Conservation (phyloP, 2,888 invertebrate species). For the Podotricha telesiphe region DNA sequence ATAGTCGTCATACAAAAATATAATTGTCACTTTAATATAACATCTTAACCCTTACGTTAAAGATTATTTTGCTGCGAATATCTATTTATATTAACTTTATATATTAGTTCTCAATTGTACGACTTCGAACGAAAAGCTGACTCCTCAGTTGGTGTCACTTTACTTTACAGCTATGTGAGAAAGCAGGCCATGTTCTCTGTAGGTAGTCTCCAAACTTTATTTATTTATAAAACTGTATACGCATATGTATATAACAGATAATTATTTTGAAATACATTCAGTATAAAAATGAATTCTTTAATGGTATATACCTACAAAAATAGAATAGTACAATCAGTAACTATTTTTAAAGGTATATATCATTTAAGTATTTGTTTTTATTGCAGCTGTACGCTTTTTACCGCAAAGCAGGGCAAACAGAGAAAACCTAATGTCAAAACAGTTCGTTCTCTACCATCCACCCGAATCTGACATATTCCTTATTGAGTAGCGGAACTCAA, state of each 20-base stretch:
- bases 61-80: slow-evolving; percentile 34
- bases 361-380: too few species aligned
- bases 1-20: slow-evolving; percentile 22
- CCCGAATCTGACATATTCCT: too few species aligned
- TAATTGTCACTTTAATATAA: slow-evolving; percentile 28
- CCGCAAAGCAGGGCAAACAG: too few species aligned
- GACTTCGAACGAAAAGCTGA: slow-evolving; percentile 55
- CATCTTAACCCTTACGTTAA: neutral
- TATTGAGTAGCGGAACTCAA: too few species aligned
- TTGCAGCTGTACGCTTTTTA: too few species aligned
- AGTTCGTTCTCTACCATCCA: too few species aligned
- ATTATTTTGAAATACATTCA: neutral
- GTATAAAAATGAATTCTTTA: too few species aligned
- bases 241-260: neutral
- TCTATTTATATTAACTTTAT: slow-evolving; percentile 1
- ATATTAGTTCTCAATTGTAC: slow-evolving; percentile 28
- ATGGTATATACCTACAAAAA: too few species aligned
- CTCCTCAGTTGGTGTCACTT: slow-evolving; percentile 61
- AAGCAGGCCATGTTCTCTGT: slow-evolving; percentile 46
- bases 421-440: too few species aligned
- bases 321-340: too few species aligned
- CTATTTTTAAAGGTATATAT: too few species aligned
- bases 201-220: slow-evolving; percentile 37
- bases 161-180: slow-evolving; percentile 54
- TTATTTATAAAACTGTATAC: neutral